Conservation (phyloP, 2,888 invertebrate species). For the Dryobota labecula region DNA sequence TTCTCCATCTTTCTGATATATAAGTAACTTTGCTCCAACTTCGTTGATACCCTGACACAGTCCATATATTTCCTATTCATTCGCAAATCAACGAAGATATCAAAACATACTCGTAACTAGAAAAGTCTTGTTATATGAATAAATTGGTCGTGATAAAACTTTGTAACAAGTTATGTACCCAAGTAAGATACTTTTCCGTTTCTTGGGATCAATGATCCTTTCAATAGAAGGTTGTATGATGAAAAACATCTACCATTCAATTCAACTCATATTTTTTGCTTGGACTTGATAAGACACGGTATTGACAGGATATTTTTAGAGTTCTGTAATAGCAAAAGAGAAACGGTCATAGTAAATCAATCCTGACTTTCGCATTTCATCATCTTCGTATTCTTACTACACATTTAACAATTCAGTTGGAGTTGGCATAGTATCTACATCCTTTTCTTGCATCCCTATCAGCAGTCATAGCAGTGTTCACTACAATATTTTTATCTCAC, state of each 20-base stretch:
- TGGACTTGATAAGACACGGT: conserved; percentile 19
- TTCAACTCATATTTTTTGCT: conserved; percentile 50
- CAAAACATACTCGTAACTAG: conserved; percentile 32
- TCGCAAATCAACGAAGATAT: conserved; percentile 32
- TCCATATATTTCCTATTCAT: conserved; percentile 28
- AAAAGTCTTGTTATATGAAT: conserved; percentile 30
- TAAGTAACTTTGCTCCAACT: conserved; percentile 9
- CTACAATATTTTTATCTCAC: too few species aligned
- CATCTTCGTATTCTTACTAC: not conserved
- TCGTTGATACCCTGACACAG: conserved; percentile 7
- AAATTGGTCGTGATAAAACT: conserved; percentile 38
- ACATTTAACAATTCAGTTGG: not conserved
- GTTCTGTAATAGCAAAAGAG: conserved; percentile 8
- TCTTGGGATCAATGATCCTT: conserved; percentile 47
- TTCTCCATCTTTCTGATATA: not conserved
- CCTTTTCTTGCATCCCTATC: not conserved
- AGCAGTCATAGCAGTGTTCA: not conserved
- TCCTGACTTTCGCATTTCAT: not conserved
- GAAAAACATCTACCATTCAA: conserved; percentile 54
- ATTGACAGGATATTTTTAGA: conserved; percentile 49
- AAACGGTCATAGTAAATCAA: conserved; percentile 3
- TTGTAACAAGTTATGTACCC: conserved; percentile 26
- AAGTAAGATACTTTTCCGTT: conserved; percentile 48
- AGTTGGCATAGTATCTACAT: not conserved
- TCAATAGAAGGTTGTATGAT: conserved; percentile 43